Conservation (phyloP, 53 echinoderm and acorn worm species). For the Glandiceps talaboti region DNA sequence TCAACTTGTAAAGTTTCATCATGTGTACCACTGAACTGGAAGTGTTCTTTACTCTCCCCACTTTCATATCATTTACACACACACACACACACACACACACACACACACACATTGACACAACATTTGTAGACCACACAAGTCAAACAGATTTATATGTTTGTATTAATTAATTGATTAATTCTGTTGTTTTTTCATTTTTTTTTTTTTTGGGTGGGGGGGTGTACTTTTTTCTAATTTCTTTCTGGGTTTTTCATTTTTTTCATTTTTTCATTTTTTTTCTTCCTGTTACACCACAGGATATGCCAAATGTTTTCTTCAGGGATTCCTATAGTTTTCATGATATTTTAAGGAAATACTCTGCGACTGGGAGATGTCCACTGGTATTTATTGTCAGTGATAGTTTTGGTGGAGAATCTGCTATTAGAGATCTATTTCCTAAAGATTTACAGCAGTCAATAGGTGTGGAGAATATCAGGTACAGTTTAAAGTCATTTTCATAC, state of each 20-base stretch:
- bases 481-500: too few species aligned
- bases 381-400: conserved; percentile 91
- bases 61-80: too few species aligned
- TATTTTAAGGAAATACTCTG: conserved; percentile 50
- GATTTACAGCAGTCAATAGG: conserved; percentile 43
- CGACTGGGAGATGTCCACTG: conserved; percentile 51
- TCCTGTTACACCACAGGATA: conserved; percentile 51
- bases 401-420: conserved; percentile 54
- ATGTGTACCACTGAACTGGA: too few species aligned
- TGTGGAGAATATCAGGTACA: conserved; percentile 74
- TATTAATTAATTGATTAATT: too few species aligned
- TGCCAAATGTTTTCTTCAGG: conserved; percentile 82
- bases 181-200: neutral
- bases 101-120: too few species aligned
- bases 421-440: conserved; percentile 64
- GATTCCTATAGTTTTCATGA: conserved; percentile 62
- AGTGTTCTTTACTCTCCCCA: too few species aligned
- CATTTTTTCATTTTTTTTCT: conserved; percentile 7
- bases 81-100: too few species aligned
- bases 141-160: too few species aligned
- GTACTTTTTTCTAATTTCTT: neutral
- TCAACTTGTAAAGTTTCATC: too few species aligned
- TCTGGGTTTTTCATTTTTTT: conserved; percentile 2
- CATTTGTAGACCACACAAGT: too few species aligned
- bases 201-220: too few species aligned